Base-by-base conservation (phyloP, 2,113 vertebrate genomes). In the Crotalus tigris region DNA sequence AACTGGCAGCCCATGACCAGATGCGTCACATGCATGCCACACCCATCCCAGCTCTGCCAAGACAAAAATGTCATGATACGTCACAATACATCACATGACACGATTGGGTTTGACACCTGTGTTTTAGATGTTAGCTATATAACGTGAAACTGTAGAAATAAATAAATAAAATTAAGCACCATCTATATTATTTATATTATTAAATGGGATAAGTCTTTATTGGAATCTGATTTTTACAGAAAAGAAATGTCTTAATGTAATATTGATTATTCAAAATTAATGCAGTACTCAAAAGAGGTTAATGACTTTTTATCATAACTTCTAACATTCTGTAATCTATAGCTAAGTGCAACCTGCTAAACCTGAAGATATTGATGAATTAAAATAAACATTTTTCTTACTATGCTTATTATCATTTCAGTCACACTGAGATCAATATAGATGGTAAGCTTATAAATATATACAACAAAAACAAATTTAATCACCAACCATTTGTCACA, bases 181-280 rank as follows among this genome's bases (percentile, higher is more conserved):
- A 95, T 92, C 94, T 88, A 75, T 90, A 94, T 95, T 95, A 96
- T 92, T 94, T 93, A 61, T 88, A 94, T 53, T 69, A 54, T 39
- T 96, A 61, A 88, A 94, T 92, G 92, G 1, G 3, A 23, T 49
- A 54, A 5, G 7, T 0, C 26, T 91, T 57, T 24, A 53, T 51
- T 64, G n/a, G 57, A 85, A 54, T 87, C 24, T 92, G 89, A 91
- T 93, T 94, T 51, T 96, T 96, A 94, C 96, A 95, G 85, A 94
- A 55, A 26, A 93, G 1, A 5, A 91, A 90, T 51, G 5, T 89
- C 94, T 46, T 59, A 21, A 93, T 94, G 88, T 94, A 29, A 92
- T 88, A 44, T 75, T 93, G 92, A 87, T 93, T 90, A 54, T 93
- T 87, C 88, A 93, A 90, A 86, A 61, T 13, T 64, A 64, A 29